Base-by-base conservation (phyloP, 2,797 vertebrate species). In the Capromys pilorides region DNA sequence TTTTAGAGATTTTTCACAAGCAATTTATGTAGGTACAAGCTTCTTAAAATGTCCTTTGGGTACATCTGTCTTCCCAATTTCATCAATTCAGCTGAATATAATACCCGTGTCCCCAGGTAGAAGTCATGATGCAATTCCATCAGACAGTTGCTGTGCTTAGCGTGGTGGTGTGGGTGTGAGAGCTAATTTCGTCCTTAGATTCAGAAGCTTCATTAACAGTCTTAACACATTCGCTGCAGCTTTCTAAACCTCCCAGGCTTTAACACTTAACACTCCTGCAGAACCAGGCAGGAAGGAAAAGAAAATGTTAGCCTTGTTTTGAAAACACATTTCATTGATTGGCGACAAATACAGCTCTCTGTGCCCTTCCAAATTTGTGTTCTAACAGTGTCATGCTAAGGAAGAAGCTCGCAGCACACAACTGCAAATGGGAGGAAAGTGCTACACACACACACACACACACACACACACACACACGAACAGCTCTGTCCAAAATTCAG, bases 121-220 rank as follows among this genome's bases (percentile, higher is more conserved):
- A 98, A 98, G 98, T 71, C 96, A 98, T 98, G 97, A 98, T 97
- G 98, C 97, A 98, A 97, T 97, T 98, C 98, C 93, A 97, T 98
- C 98, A 98, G 98, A 98, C 98, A 98, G 96, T 98, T 98, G 97
- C 98, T 98, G 98, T 97, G 98, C 97, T 98, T 98, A 93, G 96
- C 1, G 3, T 97, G 98, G 3, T 97, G 98, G 98, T 98, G 97
- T 97, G 98, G 98, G 98, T 98, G 98, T 96, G 97, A 98, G 98
- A 98, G 98, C 98, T 98, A 98, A 98, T 98, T 98, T 98, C 98
- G 98, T 98, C 97, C 97, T 98, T 97, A 98, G 97, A 98, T 98
- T 98, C 97, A 98, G 98, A 98, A 98, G 97, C 98, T 98, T 98
- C 98, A 98, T 99, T 99, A 99, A 98, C 98, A 99, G 98, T 98